Percentiles rank a stretch among this genome's conserved stretches.
Evolutionary conservation across 2,797 vertebrate species (phyloP).

Genomic region (Pseudochaenichthys georgianus): DNA sequence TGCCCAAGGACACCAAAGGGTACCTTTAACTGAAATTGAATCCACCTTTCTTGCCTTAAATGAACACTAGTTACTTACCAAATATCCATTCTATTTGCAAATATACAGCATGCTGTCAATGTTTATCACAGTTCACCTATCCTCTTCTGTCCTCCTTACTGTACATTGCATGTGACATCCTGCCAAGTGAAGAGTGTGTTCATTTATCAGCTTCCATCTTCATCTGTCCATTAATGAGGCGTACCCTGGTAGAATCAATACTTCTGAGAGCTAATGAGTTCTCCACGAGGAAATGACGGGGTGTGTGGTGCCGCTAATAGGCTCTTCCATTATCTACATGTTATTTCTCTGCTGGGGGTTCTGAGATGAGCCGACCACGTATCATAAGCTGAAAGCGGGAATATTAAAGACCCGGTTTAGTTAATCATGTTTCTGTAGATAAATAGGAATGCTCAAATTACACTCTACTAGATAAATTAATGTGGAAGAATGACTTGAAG

Average conservation of each 20-base stretch:
- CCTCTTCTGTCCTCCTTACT: slow-evolving; percentile 1
- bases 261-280: slow-evolving; percentile 68
- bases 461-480: slow-evolving; percentile 26
- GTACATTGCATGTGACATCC: slow-evolving; percentile 34
- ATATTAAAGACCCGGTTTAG: slow-evolving; percentile 44
- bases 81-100: neutral
- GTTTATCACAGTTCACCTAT: neutral
- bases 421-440: slow-evolving; percentile 23
- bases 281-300: slow-evolving; percentile 64
- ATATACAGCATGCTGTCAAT: neutral
- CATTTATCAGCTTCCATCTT: slow-evolving; percentile 66
- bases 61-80: neutral
- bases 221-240: slow-evolving; percentile 75
- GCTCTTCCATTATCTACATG: slow-evolving; percentile 70
- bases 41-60: neutral
- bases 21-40: too few relatives aligned
- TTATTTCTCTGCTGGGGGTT: slow-evolving; percentile 38
- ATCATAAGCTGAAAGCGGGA: slow-evolving; percentile 35
- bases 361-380: slow-evolving; percentile 25
- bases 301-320: slow-evolving; percentile 61
- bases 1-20: neutral
- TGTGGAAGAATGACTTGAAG: slow-evolving; percentile 7
- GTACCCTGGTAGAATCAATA: slow-evolving; percentile 71
- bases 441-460: slow-evolving; percentile 27
- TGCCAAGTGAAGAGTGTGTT: slow-evolving; percentile 47